These are phyloP conservation scores for Asbolus verrucosus DNA, from an alignment of 1,140 invertebrate species.

Conservation along the genomic window DNA sequence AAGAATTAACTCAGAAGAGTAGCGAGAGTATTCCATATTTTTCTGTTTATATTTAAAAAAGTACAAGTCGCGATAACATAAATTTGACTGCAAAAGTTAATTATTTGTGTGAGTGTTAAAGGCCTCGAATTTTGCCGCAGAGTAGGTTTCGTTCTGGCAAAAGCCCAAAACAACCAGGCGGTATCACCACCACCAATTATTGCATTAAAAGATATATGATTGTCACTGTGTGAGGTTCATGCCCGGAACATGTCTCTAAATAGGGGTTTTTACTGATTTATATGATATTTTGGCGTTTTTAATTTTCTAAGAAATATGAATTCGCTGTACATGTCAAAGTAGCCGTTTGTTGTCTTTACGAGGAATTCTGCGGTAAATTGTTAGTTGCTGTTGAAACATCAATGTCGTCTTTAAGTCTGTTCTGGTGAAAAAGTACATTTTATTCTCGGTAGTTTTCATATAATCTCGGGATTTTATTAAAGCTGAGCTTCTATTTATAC, in stretches of 20 bases:
- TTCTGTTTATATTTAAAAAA: too few relatives aligned
- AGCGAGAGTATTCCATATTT: too few relatives aligned
- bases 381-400: slow-evolving; percentile 28
- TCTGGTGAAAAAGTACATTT: slow-evolving; percentile 16
- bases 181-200: slow-evolving; percentile 27
- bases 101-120: slow-evolving; percentile 24
- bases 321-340: slow-evolving; percentile 12
- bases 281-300: slow-evolving; percentile 31
- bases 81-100: too few relatives aligned
- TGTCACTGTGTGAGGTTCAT: slow-evolving; percentile 16
- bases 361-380: slow-evolving; percentile 7
- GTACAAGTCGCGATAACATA: too few relatives aligned
- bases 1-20: too few relatives aligned
- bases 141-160: slow-evolving; percentile 5
- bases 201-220: slow-evolving; percentile 29
- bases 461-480: slow-evolving; percentile 23
- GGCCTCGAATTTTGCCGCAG: slow-evolving; percentile 10
- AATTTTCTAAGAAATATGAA: slow-evolving; percentile 32
- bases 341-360: slow-evolving; percentile 9
- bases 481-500: slow-evolving; percentile 23
- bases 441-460: slow-evolving; percentile 10
- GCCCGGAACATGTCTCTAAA: neutral
- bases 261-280: slow-evolving; percentile 8
- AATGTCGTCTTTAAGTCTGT: slow-evolving; percentile 20
- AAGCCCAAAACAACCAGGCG: slow-evolving; percentile 4